Evolutionary conservation across 2,888 invertebrate species (phyloP).

Genomic region (Cotesia congregata): DNA sequence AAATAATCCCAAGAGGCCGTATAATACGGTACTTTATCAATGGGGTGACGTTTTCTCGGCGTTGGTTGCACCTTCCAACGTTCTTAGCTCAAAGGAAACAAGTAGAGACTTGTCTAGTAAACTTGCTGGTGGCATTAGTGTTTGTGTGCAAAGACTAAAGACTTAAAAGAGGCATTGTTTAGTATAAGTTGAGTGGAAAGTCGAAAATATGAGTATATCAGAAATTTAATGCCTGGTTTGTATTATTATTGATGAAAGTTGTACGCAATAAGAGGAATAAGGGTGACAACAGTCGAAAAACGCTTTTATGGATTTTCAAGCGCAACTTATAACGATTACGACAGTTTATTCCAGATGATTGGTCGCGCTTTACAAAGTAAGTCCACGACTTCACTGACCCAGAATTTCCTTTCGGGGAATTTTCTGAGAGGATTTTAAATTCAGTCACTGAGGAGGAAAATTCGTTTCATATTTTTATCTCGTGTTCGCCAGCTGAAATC

Average conservation of each 20-base stretch:
- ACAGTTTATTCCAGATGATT: slow-evolving; percentile 27
- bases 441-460: not conserved
- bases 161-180: no score
- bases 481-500: not conserved
- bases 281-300: not conserved
- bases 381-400: not conserved
- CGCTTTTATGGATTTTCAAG: not conserved
- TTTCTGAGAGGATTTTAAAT: slow-evolving; percentile 20
- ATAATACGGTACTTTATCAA: slow-evolving; percentile 33
- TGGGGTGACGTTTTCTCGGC: slow-evolving; percentile 5
- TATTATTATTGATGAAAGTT: no score
- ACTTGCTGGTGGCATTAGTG: not conserved
- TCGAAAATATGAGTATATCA: no score
- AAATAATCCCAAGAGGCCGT: slow-evolving; percentile 26
- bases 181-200: not conserved
- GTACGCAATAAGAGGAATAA: not conserved
- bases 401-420: slow-evolving; percentile 7
- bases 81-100: slow-evolving; percentile 7
- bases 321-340: slow-evolving; percentile 6
- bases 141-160: not conserved
- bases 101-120: not conserved
- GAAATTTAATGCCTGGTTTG: no score
- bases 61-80: slow-evolving; percentile 7
- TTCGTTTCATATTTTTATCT: slow-evolving; percentile 1
- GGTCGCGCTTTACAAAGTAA: slow-evolving; percentile 28